Conservation (phyloP, 2,113 vertebrate genomes). For the Colossoma macropomum region DNA sequence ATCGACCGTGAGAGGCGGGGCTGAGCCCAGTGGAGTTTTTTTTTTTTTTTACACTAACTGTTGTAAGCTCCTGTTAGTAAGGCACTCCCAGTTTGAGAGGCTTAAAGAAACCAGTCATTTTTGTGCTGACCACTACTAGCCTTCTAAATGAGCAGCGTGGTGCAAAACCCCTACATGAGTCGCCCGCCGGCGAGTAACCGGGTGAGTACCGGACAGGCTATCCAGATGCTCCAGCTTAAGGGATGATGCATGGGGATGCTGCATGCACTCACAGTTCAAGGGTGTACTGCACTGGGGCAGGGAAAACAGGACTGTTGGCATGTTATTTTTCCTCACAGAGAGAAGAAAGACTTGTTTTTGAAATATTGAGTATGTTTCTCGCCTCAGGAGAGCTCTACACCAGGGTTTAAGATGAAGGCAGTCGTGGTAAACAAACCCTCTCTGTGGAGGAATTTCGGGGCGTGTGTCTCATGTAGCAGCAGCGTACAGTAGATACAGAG, state of each 20-base stretch:
- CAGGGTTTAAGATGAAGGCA: constrained; percentile 13
- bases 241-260: constrained; percentile 55
- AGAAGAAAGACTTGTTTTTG: constrained; percentile 35
- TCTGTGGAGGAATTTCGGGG: not conserved
- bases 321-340: constrained; percentile 37
- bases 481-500: not conserved
- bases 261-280: not conserved
- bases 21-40: constrained; percentile 35
- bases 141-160: constrained; percentile 69
- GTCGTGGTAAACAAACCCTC: not conserved
- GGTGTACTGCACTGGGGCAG: not conserved
- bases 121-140: constrained; percentile 17
- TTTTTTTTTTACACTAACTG: constrained; percentile 64
- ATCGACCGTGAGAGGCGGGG: constrained; percentile 60
- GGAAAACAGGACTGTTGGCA: not conserved
- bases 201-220: constrained; percentile 74
- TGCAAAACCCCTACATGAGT: constrained; percentile 74
- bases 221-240: not conserved
- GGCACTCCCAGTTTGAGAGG: constrained; percentile 69
- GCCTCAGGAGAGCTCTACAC: constrained; percentile 5
- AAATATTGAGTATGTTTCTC: constrained; percentile 60
- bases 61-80: constrained; percentile 58
- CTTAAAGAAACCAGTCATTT: constrained; percentile 29
- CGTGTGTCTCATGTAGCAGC: not conserved
- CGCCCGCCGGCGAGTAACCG: constrained; percentile 66